Percentiles rank a stretch among this genome's conserved stretches.
These are phyloP conservation scores for Wiebesia pumilae DNA, from an alignment of 1,140 invertebrate species.

Conservation along the genomic window DNA sequence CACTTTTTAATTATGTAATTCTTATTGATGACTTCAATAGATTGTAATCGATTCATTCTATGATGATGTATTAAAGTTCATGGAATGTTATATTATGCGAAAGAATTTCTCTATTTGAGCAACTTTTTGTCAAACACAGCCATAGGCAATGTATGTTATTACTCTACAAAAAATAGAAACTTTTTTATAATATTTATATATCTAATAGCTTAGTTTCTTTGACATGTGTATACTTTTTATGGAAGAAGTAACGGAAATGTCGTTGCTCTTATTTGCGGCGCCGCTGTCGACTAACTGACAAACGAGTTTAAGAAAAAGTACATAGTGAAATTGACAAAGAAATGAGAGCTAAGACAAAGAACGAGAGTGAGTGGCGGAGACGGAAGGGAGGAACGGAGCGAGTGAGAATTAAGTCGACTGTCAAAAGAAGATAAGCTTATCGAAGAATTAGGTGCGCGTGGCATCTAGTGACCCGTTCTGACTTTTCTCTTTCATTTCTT, in stretches of 20 bases:
- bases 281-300: neutral
- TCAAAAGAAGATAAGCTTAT: conserved; percentile 35
- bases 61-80: too few species aligned
- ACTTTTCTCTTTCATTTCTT: neutral
- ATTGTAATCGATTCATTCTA: too few species aligned
- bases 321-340: neutral
- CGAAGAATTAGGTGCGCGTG: neutral
- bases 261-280: neutral
- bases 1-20: too few species aligned
- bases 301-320: conserved; percentile 14
- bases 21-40: too few species aligned
- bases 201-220: neutral
- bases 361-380: neutral
- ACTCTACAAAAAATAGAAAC: neutral
- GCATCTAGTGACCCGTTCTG: neutral
- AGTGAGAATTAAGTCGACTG: neutral
- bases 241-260: neutral
- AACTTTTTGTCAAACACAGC: too few species aligned
- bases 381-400: neutral
- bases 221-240: neutral
- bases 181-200: neutral
- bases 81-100: too few species aligned
- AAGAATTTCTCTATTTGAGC: too few species aligned
- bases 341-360: neutral
- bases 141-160: neutral